Evolutionary conservation across 1,140 invertebrate genomes (phyloP).

Genomic region (Aradophagus sp.): DNA sequence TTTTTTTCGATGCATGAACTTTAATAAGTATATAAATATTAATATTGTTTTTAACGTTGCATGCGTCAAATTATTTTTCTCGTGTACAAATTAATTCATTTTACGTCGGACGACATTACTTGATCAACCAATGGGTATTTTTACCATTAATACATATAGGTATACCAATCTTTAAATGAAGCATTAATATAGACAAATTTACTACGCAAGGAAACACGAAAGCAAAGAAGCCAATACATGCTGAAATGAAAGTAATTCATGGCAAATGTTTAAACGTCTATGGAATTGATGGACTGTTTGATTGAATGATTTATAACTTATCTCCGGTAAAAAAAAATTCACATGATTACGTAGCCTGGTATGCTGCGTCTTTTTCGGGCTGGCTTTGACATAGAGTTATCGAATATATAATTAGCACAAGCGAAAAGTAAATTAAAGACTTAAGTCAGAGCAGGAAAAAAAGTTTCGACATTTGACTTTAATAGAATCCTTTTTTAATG

Average conservation of each 20-base stretch:
- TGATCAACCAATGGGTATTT: too few species aligned
- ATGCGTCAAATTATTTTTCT: too few species aligned
- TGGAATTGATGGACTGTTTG: constrained; percentile 47
- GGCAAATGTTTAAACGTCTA: constrained; percentile 6
- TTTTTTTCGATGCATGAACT: too few species aligned
- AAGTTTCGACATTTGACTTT: constrained; percentile 39
- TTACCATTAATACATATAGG: too few species aligned
- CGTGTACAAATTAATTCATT: too few species aligned
- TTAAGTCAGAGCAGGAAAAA: constrained; percentile 14
- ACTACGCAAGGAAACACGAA: too few species aligned
- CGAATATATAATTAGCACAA: constrained; percentile 48
- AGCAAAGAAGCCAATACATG: background rate
- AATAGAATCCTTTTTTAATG: constrained; percentile 43
- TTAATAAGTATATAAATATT: too few species aligned
- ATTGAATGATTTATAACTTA: constrained; percentile 48
- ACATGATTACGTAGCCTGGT: too few species aligned
- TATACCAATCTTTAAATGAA: too few species aligned
- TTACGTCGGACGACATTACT: too few species aligned
- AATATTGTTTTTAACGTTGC: too few species aligned
- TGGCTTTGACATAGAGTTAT: constrained; percentile 32
- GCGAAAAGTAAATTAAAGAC: constrained; percentile 44
- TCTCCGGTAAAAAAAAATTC: constrained; percentile 29
- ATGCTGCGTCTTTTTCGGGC: constrained; percentile 3
- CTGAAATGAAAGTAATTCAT: constrained; percentile 30
- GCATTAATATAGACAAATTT: too few species aligned